Percentiles rank a stretch among this genome's conserved stretches.
These are phyloP conservation scores for Melipona quadrifasciata DNA, from an alignment of 1,140 invertebrate genomes.

Conservation along the genomic window DNA sequence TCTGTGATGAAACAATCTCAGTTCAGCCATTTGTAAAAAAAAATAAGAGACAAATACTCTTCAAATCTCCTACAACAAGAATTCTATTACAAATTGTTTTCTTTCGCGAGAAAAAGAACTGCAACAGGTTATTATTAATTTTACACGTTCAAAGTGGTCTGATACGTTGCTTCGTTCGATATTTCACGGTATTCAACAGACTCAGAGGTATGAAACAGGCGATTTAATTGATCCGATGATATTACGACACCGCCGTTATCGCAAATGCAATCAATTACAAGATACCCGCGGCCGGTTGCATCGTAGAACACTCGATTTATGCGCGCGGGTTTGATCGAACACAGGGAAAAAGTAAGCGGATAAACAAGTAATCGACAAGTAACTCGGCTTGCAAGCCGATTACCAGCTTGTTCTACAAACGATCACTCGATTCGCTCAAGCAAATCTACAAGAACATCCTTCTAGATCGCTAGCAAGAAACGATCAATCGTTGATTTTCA, in stretches of 20 bases:
- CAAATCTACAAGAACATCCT: conserved; percentile 6
- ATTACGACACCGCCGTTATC: conserved; percentile 12
- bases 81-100: too few species aligned
- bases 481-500: conserved; percentile 7
- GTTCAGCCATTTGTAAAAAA: too few species aligned
- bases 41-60: too few species aligned
- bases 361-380: conserved; percentile 34
- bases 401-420: conserved; percentile 28
- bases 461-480: background rate
- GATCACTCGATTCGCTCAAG: conserved; percentile 4
- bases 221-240: conserved; percentile 30
- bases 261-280: conserved; percentile 16
- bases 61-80: too few species aligned
- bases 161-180: background rate
- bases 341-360: conserved; percentile 3
- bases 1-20: too few species aligned
- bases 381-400: conserved; percentile 37
- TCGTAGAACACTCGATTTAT: background rate
- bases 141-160: too few species aligned
- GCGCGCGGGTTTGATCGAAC: background rate
- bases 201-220: background rate
- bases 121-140: too few species aligned
- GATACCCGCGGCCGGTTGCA: background rate
- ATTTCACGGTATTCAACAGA: background rate
- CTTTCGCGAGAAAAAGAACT: too few species aligned